phyloP scores from a whole-genome alignment of 2,113 vertebrate species.

The Strix uralensis region DNA sequence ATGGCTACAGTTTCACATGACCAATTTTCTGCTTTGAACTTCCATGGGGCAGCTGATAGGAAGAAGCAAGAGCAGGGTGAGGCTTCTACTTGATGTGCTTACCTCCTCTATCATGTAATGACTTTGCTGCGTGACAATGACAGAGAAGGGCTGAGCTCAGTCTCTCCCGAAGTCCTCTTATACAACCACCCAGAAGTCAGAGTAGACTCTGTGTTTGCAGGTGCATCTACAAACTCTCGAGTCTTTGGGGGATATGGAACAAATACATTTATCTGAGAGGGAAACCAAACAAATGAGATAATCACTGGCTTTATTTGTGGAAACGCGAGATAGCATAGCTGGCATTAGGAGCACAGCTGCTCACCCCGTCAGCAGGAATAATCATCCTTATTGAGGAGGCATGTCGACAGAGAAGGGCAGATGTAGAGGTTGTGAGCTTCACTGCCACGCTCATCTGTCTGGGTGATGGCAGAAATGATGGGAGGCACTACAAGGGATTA shows the following conservation, averaged over 20 bases:
- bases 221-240: not conserved
- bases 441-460: not conserved
- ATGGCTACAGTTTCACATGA: rapidly evolving
- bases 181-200: not conserved
- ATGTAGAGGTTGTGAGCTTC: not conserved
- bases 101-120: not conserved
- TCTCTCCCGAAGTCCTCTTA: not conserved
- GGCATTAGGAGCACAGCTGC: not conserved
- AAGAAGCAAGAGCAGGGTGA: not conserved
- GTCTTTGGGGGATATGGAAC: not conserved
- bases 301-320: not conserved
- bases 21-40: not conserved
- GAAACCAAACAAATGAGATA: not conserved
- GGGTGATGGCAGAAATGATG: not conserved
- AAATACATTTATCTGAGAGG: not conserved
- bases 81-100: not conserved
- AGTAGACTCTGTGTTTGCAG: not conserved
- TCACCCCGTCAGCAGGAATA: not conserved
- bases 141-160: not conserved
- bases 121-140: not conserved
- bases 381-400: not conserved
- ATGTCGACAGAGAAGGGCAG: not conserved
- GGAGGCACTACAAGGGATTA: not conserved
- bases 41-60: not conserved
- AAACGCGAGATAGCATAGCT: not conserved